A percentile compares a stretch with the other conserved stretches of the same genome.
Evolutionary conservation across 2,797 vertebrate genomes (phyloP).

Genomic region (Gymnocypris eckloni): DNA sequence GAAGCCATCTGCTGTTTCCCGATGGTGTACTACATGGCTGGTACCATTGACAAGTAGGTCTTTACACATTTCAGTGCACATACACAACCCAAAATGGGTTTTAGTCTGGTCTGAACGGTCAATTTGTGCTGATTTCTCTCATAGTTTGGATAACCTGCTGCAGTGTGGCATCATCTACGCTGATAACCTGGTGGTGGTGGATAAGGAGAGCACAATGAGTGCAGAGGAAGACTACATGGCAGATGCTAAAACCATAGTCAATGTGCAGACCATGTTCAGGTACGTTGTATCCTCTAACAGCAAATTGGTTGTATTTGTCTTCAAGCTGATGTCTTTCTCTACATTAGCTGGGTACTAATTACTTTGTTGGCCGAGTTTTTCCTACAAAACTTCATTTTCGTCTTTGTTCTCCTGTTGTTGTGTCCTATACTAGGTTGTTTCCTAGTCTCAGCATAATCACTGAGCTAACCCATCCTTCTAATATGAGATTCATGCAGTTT

Average conservation of each 20-base stretch:
- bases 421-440: conserved; percentile 84
- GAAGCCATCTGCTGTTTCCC: conserved; percentile 94
- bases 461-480: conserved; percentile 95
- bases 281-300: conserved; percentile 59
- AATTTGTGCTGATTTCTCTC: conserved; percentile 22
- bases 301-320: background rate
- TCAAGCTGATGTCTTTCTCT: background rate
- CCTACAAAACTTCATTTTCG: background rate
- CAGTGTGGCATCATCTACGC: conserved; percentile 96
- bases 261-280: conserved; percentile 98
- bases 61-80: conserved; percentile 66
- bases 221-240: conserved; percentile 99
- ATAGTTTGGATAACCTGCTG: conserved; percentile 93
- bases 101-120: background rate
- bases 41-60: conserved; percentile 92
- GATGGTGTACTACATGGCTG: conserved; percentile 93
- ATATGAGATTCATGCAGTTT: conserved; percentile 99
- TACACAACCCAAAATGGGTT: background rate
- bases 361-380: background rate
- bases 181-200: conserved; percentile 96
- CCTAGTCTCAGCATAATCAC: conserved; percentile 98
- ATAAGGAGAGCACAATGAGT: conserved; percentile 98
- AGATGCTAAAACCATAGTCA: conserved; percentile 97
- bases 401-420: conserved; percentile 47
- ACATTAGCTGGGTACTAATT: background rate